phyloP scores from a whole-genome alignment of 1,140 invertebrate genomes.

The fruit fly (Drosophila melanogaster) region Release_6_plus_ISO1_MT NT_033777.3:23111001-23111500 shows the following conservation, averaged over 20 bases:
- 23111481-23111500: constrained; percentile 35
- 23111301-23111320: constrained; percentile 73
- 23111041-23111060: background rate
- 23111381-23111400: constrained; percentile 56
- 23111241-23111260: constrained; percentile 4
- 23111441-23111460: constrained; percentile 44
- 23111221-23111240: background rate
- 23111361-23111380: constrained; percentile 76
- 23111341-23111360: constrained; percentile 60
- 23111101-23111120: constrained; percentile 34
- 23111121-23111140: constrained; percentile 29
- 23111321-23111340: constrained; percentile 81
- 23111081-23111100: constrained; percentile 22
- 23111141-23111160: constrained; percentile 30
- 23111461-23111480: constrained; percentile 48
- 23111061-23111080: background rate
- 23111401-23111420: background rate
- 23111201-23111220: constrained; percentile 64
- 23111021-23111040: too few relatives aligned
- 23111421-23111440: background rate
- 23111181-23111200: constrained; percentile 75
- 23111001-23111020: too few relatives aligned
- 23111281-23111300: constrained; percentile 35
- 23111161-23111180: constrained; percentile 68
- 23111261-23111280: background rate